Evolutionary conservation across 2,888 invertebrate species (phyloP), one percentile per base, ranked within the genome.

Genomic region (Ophraella communa): DNA sequence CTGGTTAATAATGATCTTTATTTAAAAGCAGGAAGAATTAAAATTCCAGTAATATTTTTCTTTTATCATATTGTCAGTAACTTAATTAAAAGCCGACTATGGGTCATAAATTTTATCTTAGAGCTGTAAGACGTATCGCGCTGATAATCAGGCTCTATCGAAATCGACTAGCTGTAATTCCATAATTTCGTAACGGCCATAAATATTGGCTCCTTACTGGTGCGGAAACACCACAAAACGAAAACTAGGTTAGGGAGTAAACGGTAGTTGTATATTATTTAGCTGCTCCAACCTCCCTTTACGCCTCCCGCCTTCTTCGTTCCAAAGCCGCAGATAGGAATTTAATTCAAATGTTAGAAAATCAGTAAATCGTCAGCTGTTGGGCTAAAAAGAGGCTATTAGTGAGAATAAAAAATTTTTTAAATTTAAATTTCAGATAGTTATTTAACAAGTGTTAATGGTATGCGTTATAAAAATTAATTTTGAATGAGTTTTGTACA

Each of bases 241-340:
- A 57, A 61, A 65, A 65, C 61, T 61, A 65, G 65, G 65, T 53
- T 65, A 62, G 65, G 65, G 57, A 61, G 60, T 62, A 62, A 61
- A 65, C 65, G 65, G 65, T 57, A 65, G 65, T 54, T 61, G 65
- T 65, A 65, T 57, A 61, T 65, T 57, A 65, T 65, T 65, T 52
- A 64, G 64, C 39, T 14, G 39, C 17, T 39, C 39, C 39, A 39
- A 47, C 54, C 61, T 57, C 44, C 61, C 17, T 17, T 51, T 27
- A 24, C 27, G 49, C 61, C 57, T 60, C 44, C 35, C 10, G 18
- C 57, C 49, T 17, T 5, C 39, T n/a, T 56, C 45, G 44, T 51
- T 27, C 20, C 51, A 51, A n/a, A 24, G 49, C 17, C 44, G 14
- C 14, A 24, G n/a, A 24, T 7, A 14, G 42, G 44, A 52, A 47